Conservation (phyloP, 2,888 invertebrate species). For the Pristionchus maxplancki region DNA sequence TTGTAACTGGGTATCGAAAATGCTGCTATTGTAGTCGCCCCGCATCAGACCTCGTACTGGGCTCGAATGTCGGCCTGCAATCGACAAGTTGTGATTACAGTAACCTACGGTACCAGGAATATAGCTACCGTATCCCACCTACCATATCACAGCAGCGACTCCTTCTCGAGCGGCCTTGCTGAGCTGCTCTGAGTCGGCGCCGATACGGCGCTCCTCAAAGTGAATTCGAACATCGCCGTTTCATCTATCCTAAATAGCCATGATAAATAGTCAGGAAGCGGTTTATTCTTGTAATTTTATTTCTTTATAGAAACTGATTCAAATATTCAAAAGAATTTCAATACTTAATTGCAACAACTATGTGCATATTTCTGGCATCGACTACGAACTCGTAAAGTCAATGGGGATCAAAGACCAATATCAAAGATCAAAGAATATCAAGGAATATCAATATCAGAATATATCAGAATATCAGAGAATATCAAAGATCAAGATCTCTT, state of each 20-base stretch:
- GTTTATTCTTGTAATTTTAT: no score
- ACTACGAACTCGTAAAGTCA: no score
- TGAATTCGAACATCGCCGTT: background rate
- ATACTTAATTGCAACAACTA: no score
- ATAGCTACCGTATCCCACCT: background rate
- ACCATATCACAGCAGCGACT: conserved; percentile 39
- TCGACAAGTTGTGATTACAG: background rate
- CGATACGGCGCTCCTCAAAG: background rate
- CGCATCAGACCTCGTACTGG: background rate
- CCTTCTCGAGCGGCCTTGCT: background rate
- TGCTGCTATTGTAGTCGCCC: background rate
- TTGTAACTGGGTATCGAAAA: conserved; percentile 28
- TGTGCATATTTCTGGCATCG: no score
- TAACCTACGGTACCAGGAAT: background rate
- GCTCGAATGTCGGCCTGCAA: background rate
- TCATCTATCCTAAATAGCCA: no score
- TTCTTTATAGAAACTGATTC: no score
- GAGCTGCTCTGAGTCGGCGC: background rate
- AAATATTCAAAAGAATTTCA: no score
- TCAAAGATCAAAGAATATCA: background rate
- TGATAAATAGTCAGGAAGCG: no score
- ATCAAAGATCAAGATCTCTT: background rate
- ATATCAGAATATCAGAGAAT: background rate
- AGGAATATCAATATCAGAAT: background rate
- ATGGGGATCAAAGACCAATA: background rate